Evolutionary conservation across 1,140 invertebrate genomes (phyloP).

Genomic region (Lamellibrachia luymesi): DNA sequence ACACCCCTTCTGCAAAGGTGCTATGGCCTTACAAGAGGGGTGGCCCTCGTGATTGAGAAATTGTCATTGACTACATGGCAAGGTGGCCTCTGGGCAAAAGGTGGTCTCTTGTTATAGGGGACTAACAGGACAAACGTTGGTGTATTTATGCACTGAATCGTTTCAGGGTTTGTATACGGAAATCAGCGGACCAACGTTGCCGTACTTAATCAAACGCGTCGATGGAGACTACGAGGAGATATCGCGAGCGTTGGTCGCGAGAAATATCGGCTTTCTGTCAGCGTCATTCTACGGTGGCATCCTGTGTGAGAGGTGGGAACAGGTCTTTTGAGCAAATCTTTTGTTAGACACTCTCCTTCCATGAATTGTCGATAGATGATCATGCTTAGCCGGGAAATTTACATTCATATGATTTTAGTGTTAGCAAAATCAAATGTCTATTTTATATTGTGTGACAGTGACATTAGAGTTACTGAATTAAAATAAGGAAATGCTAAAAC

Average conservation of each 20-base stretch:
- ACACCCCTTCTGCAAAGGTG: no score
- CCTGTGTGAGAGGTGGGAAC: not conserved
- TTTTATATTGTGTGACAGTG: not conserved
- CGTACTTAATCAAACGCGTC: not conserved
- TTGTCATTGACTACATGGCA: no score
- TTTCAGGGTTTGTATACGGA: slow-evolving; percentile 8
- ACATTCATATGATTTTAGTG: no score
- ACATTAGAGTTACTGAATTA: not conserved
- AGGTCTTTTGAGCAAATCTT: not conserved
- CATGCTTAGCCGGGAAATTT: no score
- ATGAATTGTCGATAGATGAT: no score
- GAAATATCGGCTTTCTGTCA: not conserved
- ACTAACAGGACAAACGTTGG: not conserved
- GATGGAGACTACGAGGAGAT: not conserved
- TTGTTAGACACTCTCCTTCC: no score
- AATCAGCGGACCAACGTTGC: slow-evolving; percentile 2
- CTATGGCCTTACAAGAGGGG: no score
- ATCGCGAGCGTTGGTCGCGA: not conserved
- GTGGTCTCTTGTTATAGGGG: no score
- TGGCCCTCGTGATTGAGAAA: no score
- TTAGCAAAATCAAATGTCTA: no score
- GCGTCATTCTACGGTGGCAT: not conserved
- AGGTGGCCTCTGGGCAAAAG: no score
- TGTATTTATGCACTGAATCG: not conserved
- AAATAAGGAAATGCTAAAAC: no score